Evolutionary conservation across 2,797 vertebrate genomes (phyloP), one percentile per base, ranked within the genome.

Genomic region (Trematomus bernacchii): DNA sequence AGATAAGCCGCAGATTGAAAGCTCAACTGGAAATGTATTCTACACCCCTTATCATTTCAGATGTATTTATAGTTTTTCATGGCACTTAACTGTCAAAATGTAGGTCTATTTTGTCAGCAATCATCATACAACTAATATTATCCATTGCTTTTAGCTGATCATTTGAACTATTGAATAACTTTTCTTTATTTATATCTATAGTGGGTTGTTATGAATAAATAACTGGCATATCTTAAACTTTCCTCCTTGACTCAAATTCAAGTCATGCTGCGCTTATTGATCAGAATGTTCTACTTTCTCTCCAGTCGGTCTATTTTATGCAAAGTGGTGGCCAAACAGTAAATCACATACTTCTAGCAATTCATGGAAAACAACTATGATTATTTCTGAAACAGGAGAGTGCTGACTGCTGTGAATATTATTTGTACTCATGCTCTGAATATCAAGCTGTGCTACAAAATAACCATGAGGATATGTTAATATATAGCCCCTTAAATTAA

Each of bases 221-320:
- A 66, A 40, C 48, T 62, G 16, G 42, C 76, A 77, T 52, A 71
- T 80, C 71, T 27, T 27, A 4, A 27, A 27, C 27, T 76, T 78
- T 86, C 63, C 18, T 86, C 57, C 33, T 37, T 37, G 7, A 9
- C 59, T 72, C 46, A 80, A 48, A 79, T 37, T 27, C 73, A 47
- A 82, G 61, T 83, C 76, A 80, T 2, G 50, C 46, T 73, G 52
- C 16, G 70, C 58, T 61, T 85, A 63, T 71, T 40, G 71, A 80
- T 77, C 57, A 21, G 14, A 70, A 70, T 47, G n/a, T 60, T 74
- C 46, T 19, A 21, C 57, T 71, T 71, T 19, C 23, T 67, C 48
- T 69, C 62, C 14, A 51, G 16, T 55, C 8, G 14, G 21, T 64
- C 65, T 53, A 72, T 37, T 76, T 66, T 48, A 76, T 76, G 67